Conservation (phyloP, 2,888 invertebrate genomes). For the Octodonta nipae region DNA sequence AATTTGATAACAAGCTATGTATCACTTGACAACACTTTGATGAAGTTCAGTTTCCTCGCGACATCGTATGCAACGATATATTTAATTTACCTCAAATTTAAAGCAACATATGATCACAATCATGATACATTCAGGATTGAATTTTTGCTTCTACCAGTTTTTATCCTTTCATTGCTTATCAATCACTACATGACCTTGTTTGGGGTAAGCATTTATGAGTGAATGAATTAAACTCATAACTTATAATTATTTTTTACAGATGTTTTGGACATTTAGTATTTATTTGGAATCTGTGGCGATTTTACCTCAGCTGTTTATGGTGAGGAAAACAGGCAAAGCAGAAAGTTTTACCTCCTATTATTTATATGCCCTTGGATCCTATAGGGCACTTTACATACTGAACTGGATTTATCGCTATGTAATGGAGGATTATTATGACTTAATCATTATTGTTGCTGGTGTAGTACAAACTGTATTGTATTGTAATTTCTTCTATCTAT, state of each 20-base stretch:
- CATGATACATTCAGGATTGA: constrained; percentile 98
- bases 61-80: constrained; percentile 84
- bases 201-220: constrained; percentile 62
- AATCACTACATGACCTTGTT: constrained; percentile 89
- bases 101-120: constrained; percentile 92
- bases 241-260: constrained; percentile 43
- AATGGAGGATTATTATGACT: constrained; percentile 84
- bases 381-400: constrained; percentile 79
- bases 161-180: constrained; percentile 74
- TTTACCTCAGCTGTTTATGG: constrained; percentile 94
- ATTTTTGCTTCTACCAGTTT: constrained; percentile 78
- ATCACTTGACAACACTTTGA: constrained; percentile 87
- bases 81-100: constrained; percentile 93
- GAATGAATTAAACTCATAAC: no score
- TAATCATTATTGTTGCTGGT: constrained; percentile 94
- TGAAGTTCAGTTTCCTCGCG: constrained; percentile 87
- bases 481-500: constrained; percentile 99
- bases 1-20: constrained; percentile 91
- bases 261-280: constrained; percentile 98
- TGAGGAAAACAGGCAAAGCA: constrained; percentile 97
- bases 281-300: constrained; percentile 98
- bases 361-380: constrained; percentile 80
- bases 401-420: constrained; percentile 95
- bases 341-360: constrained; percentile 98
- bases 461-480: constrained; percentile 94